Evolutionary conservation across 2,113 vertebrate species (phyloP), one percentile per base, ranked within the genome.

Genomic region (Sturnus vulgaris): DNA sequence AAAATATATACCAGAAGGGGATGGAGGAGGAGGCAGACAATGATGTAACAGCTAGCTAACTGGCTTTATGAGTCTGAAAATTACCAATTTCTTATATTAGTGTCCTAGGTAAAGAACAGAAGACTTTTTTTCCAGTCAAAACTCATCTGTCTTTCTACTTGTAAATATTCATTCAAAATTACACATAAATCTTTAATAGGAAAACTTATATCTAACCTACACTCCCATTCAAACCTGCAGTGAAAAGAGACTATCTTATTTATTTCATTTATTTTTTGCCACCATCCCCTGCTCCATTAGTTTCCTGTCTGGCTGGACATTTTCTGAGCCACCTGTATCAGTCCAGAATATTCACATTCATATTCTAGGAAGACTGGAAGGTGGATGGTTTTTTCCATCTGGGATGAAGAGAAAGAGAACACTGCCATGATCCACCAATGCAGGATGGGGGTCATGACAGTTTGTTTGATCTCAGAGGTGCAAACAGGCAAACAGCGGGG

Each of bases 11-110:
- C 5, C 12, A 31, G 28, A 76, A 79, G 4, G 39, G 9, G 4
- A 25, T 52, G 27, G 33, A 60, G 0, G 1, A 27, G 3, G 1
- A 22, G 13, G 4, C 4, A 30, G 8, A 6, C 3, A 71, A 68
- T 22, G 2, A 10, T 69, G 37, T 28, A 85, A 46, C 3, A 25
- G 11, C 35, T 52, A 31, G 25, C 35, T 40, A 65, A 46, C 6
- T 63, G 30, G 56, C 9, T 50, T 77, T 80, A 21, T 46, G 13
- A 60, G 11, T 28, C 6, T 68, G 27, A 64, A 93, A 64, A 79
- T 72, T 59, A 40, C 3, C 40, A 68, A 66, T 4, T 57, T 75
- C 35, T 46, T 76, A 15, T 28, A 18, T 59, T 53, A 21, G 20
- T 66, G 9, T 40, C 33, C 5, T 50, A 73, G 61, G 7, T 35